These are phyloP conservation scores for Paelopatides confundens DNA, from an alignment of 53 echinoderm and acorn worm genomes.

Conservation along the genomic window DNA sequence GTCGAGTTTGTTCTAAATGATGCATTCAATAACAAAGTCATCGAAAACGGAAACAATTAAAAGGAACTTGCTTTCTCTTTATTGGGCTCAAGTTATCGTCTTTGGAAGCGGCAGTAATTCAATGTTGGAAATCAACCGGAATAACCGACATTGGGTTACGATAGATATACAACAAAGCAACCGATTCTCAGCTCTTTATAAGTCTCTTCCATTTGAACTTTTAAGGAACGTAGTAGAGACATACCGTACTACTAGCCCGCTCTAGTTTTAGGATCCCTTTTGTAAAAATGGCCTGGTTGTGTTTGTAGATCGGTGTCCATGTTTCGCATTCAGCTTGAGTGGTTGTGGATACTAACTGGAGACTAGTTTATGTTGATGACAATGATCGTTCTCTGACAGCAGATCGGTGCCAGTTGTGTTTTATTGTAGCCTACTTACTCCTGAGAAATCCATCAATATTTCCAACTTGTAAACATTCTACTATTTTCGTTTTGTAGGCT, in stretches of 20 bases:
- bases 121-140: background rate
- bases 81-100: background rate
- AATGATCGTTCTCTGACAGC: background rate
- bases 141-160: background rate
- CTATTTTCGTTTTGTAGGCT: conserved; percentile 2
- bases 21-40: no score
- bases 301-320: conserved; percentile 9
- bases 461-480: no score
- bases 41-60: background rate
- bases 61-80: background rate
- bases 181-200: no score
- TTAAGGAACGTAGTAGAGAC: no score
- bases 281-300: background rate
- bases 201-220: no score
- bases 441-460: no score
- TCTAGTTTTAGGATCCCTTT: conserved; percentile 3
- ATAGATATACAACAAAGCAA: background rate
- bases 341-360: background rate
- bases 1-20: no score
- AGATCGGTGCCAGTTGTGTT: background rate
- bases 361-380: background rate
- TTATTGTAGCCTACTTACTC: no score
- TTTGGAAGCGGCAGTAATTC: background rate
- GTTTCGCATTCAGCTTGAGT: background rate
- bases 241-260: background rate